Percentiles rank a stretch among this genome's conserved stretches.
phyloP scores from a whole-genome alignment of 2,797 vertebrate genomes.

The Etheostoma perlongum region DNA sequence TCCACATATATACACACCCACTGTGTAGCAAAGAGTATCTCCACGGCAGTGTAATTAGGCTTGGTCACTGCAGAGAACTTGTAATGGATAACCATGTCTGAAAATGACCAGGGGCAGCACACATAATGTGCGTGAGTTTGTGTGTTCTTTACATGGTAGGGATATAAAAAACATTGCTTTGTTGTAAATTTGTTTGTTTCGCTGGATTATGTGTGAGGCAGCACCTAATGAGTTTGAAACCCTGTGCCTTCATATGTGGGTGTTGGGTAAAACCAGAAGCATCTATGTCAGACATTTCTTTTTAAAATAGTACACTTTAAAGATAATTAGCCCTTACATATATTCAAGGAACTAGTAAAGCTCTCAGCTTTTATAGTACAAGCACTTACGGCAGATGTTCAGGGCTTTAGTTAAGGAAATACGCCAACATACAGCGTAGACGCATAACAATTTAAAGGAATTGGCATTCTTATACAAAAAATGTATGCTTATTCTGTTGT shows the following conservation, averaged over 20 bases:
- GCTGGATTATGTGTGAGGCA: conserved; percentile 19
- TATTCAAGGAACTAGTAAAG: neutral
- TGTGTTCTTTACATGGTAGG: conserved; percentile 38
- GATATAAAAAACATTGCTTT: conserved; percentile 40
- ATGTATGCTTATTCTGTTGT: neutral
- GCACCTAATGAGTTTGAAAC: conserved; percentile 34
- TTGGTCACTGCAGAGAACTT: conserved; percentile 70
- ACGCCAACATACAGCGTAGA: neutral
- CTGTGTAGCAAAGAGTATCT: conserved; percentile 63
- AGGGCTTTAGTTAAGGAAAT: neutral
- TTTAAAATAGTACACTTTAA: neutral
- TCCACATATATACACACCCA: conserved; percentile 38
- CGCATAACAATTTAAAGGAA: neutral
- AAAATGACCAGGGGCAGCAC: conserved; percentile 63
- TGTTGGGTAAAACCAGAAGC: neutral
- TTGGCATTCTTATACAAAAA: neutral
- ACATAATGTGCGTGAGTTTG: conserved; percentile 41
- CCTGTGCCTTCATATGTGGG: neutral
- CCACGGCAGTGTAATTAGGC: conserved; percentile 72
- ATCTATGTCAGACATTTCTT: neutral
- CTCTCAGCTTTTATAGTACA: neutral
- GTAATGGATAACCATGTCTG: conserved; percentile 76
- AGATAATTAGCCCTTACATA: neutral
- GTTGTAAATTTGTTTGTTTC: conserved; percentile 30
- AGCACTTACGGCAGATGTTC: neutral